Evolutionary conservation across 2,888 invertebrate species (phyloP), one percentile per base, ranked within the genome.

Genomic region (Callyntrura guangdongensis): DNA sequence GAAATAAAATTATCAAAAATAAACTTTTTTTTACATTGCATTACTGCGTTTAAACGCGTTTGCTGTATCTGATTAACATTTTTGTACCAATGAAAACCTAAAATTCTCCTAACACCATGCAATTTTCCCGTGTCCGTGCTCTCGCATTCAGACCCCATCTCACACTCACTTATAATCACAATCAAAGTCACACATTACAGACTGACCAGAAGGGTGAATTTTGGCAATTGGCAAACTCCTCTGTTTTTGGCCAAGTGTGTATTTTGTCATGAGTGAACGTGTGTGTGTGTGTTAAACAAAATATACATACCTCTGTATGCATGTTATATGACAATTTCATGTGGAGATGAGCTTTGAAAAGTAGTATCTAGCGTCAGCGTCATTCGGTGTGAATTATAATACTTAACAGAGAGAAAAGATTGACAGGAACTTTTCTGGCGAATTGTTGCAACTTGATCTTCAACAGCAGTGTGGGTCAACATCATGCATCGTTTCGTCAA

Each of bases 401-500:
- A 74, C 22, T 22, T 22, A 8, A 9, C n/a, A 72, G 9, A 0
- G 47, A 45, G n/a, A 47, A 72, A 17, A 45, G 17, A 47, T 12
- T 27, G n/a, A 45, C 17, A 45, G 27, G 9, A 22, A 3, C 4
- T 12, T n/a, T 27, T 67, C 11, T 67, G 8, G n/a, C 8, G 45
- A 72, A 45, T 72, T 17, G n/a, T 1, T 47, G 72, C 5, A 72
- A 72, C 72, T 72, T 72, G 72, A 45, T 72, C 72, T 45, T 36
- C 17, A 45, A 4, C 72, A 72, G 17, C 72, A 72, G 61, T 72
- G 72, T 72, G 72, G 72, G 72, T 17, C 17, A 72, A 45, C 72
- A 72, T 72, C 17, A 17, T 72, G 17, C 17, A 47, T 4, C n/a
- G 45, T n/a, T n/a, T 72, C 45, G 72, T 72, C 72, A 45, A 27